These are phyloP conservation scores for Collichthys lucidus DNA, from an alignment of 2,113 vertebrate genomes.

Conservation along the genomic window DNA sequence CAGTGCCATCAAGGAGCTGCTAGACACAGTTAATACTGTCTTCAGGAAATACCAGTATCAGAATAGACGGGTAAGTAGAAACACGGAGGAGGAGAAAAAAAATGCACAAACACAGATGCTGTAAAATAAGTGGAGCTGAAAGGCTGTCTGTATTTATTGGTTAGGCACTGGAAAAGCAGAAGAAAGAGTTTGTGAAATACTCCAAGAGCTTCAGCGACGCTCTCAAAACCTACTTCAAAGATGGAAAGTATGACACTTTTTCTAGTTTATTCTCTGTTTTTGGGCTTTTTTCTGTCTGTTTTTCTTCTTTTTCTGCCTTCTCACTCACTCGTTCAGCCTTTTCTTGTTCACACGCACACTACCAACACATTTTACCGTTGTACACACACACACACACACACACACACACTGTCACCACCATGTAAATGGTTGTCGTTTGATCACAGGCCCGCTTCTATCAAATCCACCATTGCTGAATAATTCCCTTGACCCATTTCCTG, in stretches of 20 bases:
- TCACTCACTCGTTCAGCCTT: conserved; percentile 28
- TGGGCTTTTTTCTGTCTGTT: conserved; percentile 72
- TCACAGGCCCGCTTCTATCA: conserved; percentile 64
- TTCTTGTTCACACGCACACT: conserved; percentile 10
- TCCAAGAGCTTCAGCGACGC: conserved; percentile 99
- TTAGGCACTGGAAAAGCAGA: conserved; percentile 96
- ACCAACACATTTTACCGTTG: conserved; percentile 11
- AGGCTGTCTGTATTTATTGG: conserved; percentile 71
- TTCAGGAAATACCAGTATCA: conserved; percentile 96
- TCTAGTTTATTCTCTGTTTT: conserved; percentile 47
- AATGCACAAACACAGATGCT: conserved; percentile 17
- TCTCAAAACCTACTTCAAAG: conserved; percentile 98
- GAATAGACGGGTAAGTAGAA: conserved; percentile 88
- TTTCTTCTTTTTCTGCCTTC: conserved; percentile 54
- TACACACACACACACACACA: background rate
- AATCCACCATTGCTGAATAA: conserved; percentile 72
- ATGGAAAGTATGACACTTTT: conserved; percentile 91
- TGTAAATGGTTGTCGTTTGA: conserved; percentile 71
- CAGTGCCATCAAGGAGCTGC: conserved; percentile 97
- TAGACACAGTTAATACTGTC: conserved; percentile 96
- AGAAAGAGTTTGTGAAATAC: conserved; percentile 99
- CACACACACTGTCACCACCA: conserved; percentile 43
- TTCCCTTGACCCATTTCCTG: conserved; percentile 75
- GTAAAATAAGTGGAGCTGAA: conserved; percentile 59
- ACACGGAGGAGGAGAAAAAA: conserved; percentile 6